Percentiles rank a stretch among this genome's conserved stretches.
phyloP scores from a whole-genome alignment of 64 coral and sea anemone species.

The Trachythela sp. region DNA sequence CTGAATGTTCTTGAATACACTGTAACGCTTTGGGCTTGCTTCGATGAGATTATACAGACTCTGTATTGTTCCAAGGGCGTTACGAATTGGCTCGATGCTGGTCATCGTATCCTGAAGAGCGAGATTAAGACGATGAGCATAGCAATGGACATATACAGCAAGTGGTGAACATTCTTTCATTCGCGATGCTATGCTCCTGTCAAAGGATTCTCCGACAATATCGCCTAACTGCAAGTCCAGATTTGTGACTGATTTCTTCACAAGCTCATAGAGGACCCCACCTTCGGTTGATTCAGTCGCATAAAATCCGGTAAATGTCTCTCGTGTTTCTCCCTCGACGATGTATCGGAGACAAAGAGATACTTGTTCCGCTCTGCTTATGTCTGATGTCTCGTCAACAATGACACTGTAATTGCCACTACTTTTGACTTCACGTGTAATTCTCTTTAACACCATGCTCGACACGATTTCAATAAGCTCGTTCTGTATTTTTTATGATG shows the following conservation, averaged over 20 bases:
- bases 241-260: slow-evolving; percentile 35
- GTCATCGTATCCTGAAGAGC: slow-evolving; percentile 39
- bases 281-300: slow-evolving; percentile 29
- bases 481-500: slow-evolving; percentile 28
- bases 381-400: slow-evolving; percentile 24
- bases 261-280: slow-evolving; percentile 37
- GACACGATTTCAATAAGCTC: slow-evolving; percentile 31
- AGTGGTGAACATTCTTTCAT: slow-evolving; percentile 23
- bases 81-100: slow-evolving; percentile 29
- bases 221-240: slow-evolving; percentile 27
- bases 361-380: slow-evolving; percentile 10
- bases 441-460: slow-evolving; percentile 18
- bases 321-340: slow-evolving; percentile 21
- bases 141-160: slow-evolving; percentile 45
- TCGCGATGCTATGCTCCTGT: slow-evolving; percentile 38
- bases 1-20: not conserved
- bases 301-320: slow-evolving; percentile 46
- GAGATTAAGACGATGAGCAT: slow-evolving; percentile 40
- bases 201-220: slow-evolving; percentile 52
- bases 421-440: slow-evolving; percentile 21
- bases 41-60: slow-evolving; percentile 43
- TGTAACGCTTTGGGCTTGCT: slow-evolving; percentile 42
- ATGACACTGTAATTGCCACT: slow-evolving; percentile 42
- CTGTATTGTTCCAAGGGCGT: slow-evolving; percentile 39
- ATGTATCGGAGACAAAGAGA: slow-evolving; percentile 30